phyloP scores from a whole-genome alignment of 2,113 vertebrate genomes.

The Prionailurus viverrinus region DNA sequence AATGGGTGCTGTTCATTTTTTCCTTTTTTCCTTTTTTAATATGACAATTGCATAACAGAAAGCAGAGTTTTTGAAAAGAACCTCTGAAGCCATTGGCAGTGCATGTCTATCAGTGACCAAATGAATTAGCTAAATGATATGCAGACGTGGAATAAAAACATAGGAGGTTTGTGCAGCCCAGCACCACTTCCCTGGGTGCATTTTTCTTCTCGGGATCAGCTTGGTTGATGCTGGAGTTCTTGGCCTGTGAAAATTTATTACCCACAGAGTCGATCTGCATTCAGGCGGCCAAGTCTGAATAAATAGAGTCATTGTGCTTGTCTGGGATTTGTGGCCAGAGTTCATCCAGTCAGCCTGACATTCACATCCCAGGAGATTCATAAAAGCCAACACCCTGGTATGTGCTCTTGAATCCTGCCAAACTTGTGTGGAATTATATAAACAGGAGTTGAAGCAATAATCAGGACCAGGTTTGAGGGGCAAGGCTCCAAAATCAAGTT shows the following conservation, averaged over 20 bases:
- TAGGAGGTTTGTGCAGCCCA: constrained; percentile 85
- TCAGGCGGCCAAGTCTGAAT: constrained; percentile 90
- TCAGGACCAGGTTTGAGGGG: constrained; percentile 84
- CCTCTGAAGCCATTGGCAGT: constrained; percentile 78
- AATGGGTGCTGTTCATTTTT: constrained; percentile 73
- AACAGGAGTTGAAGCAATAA: constrained; percentile 89
- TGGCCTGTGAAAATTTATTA: constrained; percentile 92
- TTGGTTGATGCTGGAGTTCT: constrained; percentile 88
- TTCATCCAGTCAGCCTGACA: constrained; percentile 90
- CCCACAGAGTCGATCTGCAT: constrained; percentile 89
- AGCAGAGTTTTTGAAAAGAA: constrained; percentile 76
- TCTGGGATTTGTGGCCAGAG: constrained; percentile 91
- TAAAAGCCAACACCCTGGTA: constrained; percentile 92
- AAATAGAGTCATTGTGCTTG: constrained; percentile 92
- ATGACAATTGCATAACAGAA: constrained; percentile 80
- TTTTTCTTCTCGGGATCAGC: constrained; percentile 86
- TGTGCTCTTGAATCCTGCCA: constrained; percentile 90
- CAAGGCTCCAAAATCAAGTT: constrained; percentile 77
- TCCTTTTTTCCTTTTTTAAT: constrained; percentile 79
- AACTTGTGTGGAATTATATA: constrained; percentile 90
- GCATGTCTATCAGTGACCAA: constrained; percentile 82
- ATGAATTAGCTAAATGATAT: constrained; percentile 82
- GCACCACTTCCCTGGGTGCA: constrained; percentile 80
- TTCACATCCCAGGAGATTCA: constrained; percentile 89
- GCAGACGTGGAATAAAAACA: constrained; percentile 86